Conservation (phyloP, 2,113 vertebrate genomes). For the Sinocyclocheilus rhinocerous region DNA sequence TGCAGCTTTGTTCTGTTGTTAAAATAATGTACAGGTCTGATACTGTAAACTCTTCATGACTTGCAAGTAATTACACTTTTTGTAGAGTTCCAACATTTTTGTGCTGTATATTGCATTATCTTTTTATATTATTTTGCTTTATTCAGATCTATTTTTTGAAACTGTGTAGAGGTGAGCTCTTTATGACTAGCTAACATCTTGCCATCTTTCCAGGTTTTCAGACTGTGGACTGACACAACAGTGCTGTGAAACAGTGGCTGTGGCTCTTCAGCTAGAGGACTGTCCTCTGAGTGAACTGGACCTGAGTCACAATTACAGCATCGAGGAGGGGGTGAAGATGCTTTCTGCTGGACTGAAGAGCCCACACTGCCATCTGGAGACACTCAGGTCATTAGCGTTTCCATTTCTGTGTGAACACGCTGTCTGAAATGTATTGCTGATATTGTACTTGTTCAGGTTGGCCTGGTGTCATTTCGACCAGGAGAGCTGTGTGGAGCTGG, state of each 20-base stretch:
- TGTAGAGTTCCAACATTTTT: too few species aligned
- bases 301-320: slow-evolving; percentile 64
- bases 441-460: slow-evolving; percentile 54
- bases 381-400: slow-evolving; percentile 54
- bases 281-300: slow-evolving; percentile 59
- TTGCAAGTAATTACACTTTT: too few species aligned
- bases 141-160: too few species aligned
- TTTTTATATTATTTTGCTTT: too few species aligned
- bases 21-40: too few species aligned
- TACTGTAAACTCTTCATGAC: too few species aligned
- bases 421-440: not conserved
- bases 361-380: slow-evolving; percentile 58
- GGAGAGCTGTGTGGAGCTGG: slow-evolving; percentile 54
- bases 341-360: slow-evolving; percentile 61
- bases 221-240: slow-evolving; percentile 62
- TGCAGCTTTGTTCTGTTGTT: too few species aligned
- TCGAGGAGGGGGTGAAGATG: not conserved
- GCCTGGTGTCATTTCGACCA: slow-evolving; percentile 62
- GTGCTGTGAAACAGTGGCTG: slow-evolving; percentile 51
- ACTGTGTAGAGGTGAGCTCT: too few species aligned
- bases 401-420: not conserved
- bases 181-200: not conserved
- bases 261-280: slow-evolving; percentile 52
- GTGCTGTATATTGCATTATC: too few species aligned
- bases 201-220: slow-evolving; percentile 55